These are phyloP conservation scores for Potorous gilbertii DNA, from an alignment of 2,797 vertebrate species.

Conservation along the genomic window DNA sequence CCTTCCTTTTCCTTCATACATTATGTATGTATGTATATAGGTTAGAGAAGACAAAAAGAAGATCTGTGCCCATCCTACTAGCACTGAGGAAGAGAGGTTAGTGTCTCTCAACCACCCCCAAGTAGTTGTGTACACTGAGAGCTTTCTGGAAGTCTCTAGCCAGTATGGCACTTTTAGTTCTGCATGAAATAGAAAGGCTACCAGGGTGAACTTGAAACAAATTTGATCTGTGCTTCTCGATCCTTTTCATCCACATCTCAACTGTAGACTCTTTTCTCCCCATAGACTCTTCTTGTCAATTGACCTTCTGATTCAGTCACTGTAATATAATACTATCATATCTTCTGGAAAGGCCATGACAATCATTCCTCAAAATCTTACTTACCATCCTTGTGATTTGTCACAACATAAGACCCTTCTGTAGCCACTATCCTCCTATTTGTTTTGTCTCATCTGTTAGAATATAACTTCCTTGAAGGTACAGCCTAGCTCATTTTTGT, in stretches of 20 bases:
- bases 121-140: neutral
- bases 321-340: neutral
- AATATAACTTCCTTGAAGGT: neutral
- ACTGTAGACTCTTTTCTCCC: neutral
- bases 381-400: neutral
- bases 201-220: neutral
- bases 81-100: neutral
- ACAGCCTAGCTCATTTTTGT: neutral
- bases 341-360: neutral
- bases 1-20: neutral
- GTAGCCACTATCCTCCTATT: neutral
- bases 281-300: neutral
- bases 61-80: neutral
- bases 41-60: too few relatives aligned
- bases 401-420: neutral
- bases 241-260: too few relatives aligned
- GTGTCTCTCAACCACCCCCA: neutral
- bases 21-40: too few relatives aligned
- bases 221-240: too few relatives aligned
- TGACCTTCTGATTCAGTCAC: neutral
- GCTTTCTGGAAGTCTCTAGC: neutral
- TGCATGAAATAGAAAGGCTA: neutral
- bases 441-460: neutral
- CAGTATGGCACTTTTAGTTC: neutral
- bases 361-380: neutral